phyloP scores from a whole-genome alignment of 2,888 invertebrate species.

The Alcis repandata region DNA sequence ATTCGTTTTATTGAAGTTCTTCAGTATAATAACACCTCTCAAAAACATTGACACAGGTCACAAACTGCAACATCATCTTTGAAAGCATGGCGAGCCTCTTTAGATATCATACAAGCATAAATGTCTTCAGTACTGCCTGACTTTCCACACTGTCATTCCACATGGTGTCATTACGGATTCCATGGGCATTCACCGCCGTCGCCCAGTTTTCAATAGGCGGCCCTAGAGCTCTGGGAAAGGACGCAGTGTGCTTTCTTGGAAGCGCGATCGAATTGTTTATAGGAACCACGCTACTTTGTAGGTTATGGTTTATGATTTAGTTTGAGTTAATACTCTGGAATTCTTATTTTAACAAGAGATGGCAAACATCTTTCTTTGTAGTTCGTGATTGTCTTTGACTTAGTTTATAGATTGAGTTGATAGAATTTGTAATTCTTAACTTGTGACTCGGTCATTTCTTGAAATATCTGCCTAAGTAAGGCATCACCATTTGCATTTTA shows the following conservation, averaged over 20 bases:
- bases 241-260: constrained; percentile 28
- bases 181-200: constrained; percentile 57
- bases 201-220: constrained; percentile 55
- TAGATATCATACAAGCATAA: background rate
- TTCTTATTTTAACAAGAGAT: too few relatives aligned
- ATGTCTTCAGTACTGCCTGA: background rate
- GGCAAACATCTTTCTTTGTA: too few relatives aligned
- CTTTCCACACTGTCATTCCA: constrained; percentile 5
- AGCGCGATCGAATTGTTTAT: constrained; percentile 12
- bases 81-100: background rate
- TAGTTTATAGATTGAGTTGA: too few relatives aligned
- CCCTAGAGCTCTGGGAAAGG: constrained; percentile 45
- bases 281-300: constrained; percentile 1
- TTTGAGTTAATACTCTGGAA: too few relatives aligned
- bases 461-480: background rate
- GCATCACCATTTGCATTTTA: background rate
- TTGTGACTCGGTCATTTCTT: background rate
- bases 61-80: background rate
- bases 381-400: too few relatives aligned
- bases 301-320: background rate
- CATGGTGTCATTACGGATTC: constrained; percentile 48
- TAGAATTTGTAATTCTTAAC: background rate
- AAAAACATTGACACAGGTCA: too few relatives aligned
- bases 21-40: too few relatives aligned
- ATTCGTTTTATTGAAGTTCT: too few relatives aligned